Conservation (phyloP, 2,113 vertebrate species). For the Corvus cornix region DNA sequence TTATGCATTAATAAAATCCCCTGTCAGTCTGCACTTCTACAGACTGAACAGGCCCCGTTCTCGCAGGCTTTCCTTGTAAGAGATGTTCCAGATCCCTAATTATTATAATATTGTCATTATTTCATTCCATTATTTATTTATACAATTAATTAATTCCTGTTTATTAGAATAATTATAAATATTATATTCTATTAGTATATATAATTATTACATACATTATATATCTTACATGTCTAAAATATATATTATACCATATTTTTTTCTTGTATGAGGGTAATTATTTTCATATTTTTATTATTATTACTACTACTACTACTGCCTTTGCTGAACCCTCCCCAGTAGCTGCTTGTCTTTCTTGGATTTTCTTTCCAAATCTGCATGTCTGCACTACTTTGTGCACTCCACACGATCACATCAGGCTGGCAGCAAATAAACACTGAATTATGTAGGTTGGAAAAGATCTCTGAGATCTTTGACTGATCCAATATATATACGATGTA, state of each 20-base stretch:
- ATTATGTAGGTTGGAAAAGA: background rate
- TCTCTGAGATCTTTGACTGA: background rate
- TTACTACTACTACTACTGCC: background rate
- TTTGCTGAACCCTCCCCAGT: background rate
- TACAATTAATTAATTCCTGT: background rate
- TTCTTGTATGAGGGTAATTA: background rate
- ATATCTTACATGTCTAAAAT: background rate
- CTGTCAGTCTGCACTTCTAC: background rate
- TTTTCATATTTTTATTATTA: background rate
- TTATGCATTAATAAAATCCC: background rate
- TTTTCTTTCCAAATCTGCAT: background rate
- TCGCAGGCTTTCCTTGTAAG: background rate
- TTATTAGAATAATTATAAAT: background rate
- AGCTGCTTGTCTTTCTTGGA: background rate
- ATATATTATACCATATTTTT: background rate
- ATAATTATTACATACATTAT: background rate
- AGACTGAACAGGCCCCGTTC: fast-evolving
- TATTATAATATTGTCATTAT: background rate
- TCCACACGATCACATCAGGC: background rate
- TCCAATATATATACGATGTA: no score
- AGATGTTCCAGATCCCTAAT: background rate
- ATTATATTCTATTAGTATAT: background rate
- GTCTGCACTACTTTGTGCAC: background rate
- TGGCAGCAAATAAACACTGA: background rate
- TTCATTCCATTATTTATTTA: background rate